Evolutionary conservation across 1,140 invertebrate species (phyloP).

Genomic region (Papilio dardanus): DNA sequence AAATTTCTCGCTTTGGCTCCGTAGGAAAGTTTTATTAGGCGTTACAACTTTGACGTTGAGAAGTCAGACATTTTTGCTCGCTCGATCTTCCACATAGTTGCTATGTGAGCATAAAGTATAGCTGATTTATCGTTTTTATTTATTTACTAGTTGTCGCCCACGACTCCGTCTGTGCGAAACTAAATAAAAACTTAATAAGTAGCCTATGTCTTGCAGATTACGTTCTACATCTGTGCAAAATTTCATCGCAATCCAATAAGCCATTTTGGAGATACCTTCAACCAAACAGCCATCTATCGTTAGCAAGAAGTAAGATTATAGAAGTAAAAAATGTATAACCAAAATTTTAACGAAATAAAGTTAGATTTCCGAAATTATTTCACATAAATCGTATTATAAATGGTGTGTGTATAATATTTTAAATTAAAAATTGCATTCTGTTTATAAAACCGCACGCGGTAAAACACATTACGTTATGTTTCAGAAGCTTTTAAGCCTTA

Average conservation of each 20-base stretch:
- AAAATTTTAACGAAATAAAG: neutral
- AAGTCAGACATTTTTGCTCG: neutral
- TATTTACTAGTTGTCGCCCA: too few species aligned
- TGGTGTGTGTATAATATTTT: neutral
- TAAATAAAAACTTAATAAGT: too few species aligned
- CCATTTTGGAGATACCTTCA: too few species aligned
- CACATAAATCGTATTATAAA: neutral
- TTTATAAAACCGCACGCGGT: slow-evolving; percentile 26
- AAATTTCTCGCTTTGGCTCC: slow-evolving; percentile 38
- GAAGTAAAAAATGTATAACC: neutral
- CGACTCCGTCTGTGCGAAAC: too few species aligned
- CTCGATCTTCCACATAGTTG: neutral
- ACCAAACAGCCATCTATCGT: too few species aligned
- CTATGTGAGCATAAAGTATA: neutral
- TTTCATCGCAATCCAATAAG: too few species aligned
- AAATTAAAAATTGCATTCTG: slow-evolving; percentile 8
- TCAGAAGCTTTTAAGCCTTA: slow-evolving; percentile 28
- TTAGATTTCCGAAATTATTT: neutral
- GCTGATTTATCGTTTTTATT: neutral
- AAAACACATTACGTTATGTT: slow-evolving; percentile 24
- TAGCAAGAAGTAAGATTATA: too few species aligned
- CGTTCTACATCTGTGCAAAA: too few species aligned
- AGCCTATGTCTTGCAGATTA: too few species aligned
- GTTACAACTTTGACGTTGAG: slow-evolving; percentile 18
- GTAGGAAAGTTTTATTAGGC: slow-evolving; percentile 46